Evolutionary conservation across 2,888 invertebrate genomes (phyloP).

Genomic region (Tethea ocularis): DNA sequence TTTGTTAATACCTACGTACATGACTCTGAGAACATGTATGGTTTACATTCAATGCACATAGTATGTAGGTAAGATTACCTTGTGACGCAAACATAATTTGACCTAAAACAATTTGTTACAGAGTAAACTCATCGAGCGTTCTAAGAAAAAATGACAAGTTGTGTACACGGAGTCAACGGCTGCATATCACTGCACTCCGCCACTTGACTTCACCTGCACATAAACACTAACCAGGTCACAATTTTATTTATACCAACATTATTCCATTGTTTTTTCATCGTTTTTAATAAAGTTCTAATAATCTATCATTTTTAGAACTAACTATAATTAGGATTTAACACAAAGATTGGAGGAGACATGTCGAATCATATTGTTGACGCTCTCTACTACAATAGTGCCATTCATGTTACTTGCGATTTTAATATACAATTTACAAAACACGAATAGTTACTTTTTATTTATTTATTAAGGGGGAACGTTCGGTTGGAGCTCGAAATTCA

Average conservation of each 20-base stretch:
- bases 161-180: slow-evolving; percentile 28
- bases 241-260: background rate
- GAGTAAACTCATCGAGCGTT: slow-evolving; percentile 57
- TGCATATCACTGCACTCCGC: slow-evolving; percentile 33
- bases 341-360: background rate
- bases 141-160: slow-evolving; percentile 69
- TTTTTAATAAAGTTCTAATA: background rate
- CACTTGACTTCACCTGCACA: slow-evolving; percentile 33
- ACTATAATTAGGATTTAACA: background rate
- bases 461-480: no score
- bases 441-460: background rate
- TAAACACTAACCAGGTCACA: slow-evolving; percentile 9
- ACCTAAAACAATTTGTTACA: slow-evolving; percentile 36
- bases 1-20: no score
- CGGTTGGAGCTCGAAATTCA: no score
- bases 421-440: background rate
- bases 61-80: background rate
- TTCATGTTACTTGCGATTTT: slow-evolving; percentile 1
- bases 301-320: background rate
- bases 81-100: background rate
- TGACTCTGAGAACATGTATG: no score
- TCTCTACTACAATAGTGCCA: slow-evolving; percentile 3
- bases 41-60: slow-evolving; percentile 10
- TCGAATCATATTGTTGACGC: slow-evolving; percentile 3
- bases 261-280: background rate